phyloP scores from a whole-genome alignment of 30 jellyfish, hydroid and myxozoan genomes.

The Chrysaora quinquecirrha region DNA sequence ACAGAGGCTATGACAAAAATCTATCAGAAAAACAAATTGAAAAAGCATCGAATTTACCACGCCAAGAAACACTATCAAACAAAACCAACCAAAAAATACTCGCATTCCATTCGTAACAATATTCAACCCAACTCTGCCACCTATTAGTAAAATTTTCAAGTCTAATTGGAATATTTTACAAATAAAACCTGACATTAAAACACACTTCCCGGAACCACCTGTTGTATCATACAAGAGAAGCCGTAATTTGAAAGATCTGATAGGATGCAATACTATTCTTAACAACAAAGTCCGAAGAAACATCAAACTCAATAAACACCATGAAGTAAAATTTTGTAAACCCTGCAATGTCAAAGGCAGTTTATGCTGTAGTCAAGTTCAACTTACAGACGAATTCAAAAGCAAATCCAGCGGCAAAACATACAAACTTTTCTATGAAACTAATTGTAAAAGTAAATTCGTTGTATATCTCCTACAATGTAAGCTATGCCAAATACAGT shows the following conservation, averaged over 20 bases:
- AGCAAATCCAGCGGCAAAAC: conserved; percentile 1
- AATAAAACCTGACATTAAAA: conserved; percentile 6
- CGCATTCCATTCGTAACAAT: not conserved
- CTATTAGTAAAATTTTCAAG: conserved; percentile 9
- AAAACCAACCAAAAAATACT: not conserved
- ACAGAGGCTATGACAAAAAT: not conserved
- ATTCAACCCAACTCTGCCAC: conserved; percentile 1
- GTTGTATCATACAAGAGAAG: conserved; percentile 11
- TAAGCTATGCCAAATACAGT: too few relatives aligned
- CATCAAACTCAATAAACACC: conserved; percentile 6
- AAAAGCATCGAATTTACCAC: conserved; percentile 10
- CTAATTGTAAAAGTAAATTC: conserved; percentile 12
- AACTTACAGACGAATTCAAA: not conserved
- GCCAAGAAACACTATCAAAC: not conserved
- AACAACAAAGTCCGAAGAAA: conserved; percentile 6
- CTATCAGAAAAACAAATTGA: conserved; percentile 4
- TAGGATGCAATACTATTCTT: not conserved
- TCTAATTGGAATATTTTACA: conserved; percentile 6
- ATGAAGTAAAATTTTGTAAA: not conserved
- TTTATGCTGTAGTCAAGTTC: conserved; percentile 5
- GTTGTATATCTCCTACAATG: too few relatives aligned
- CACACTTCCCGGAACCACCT: conserved; percentile 6
- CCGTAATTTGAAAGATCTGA: conserved; percentile 13
- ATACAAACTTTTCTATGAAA: conserved; percentile 3
- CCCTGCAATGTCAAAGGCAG: conserved; percentile 26